These are phyloP conservation scores for Callocephalon fimbriatum DNA, from an alignment of 2,113 vertebrate genomes.

Conservation along the genomic window DNA sequence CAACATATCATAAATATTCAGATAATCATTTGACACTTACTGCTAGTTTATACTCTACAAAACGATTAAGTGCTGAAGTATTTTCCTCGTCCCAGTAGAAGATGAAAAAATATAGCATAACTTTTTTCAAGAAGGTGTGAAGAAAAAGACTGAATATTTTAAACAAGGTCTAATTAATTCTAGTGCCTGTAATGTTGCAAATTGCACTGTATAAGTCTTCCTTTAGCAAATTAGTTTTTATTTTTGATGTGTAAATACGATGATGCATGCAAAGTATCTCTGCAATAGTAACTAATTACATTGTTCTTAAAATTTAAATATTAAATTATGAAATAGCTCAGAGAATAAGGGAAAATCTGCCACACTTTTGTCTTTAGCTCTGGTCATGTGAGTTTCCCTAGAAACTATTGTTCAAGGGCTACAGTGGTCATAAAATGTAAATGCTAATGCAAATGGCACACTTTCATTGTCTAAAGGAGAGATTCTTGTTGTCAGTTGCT, in stretches of 20 bases:
- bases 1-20: conserved; percentile 38
- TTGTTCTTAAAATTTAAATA: conserved; percentile 26
- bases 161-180: conserved; percentile 58
- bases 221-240: conserved; percentile 55
- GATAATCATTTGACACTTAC: background rate
- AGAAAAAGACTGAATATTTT: conserved; percentile 47
- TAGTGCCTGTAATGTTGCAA: background rate
- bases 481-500: background rate
- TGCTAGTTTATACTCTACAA: background rate
- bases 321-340: background rate
- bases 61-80: background rate
- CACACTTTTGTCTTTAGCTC: background rate
- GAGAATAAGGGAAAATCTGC: background rate
- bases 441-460: background rate
- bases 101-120: conserved; percentile 3
- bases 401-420: background rate
- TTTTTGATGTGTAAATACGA: conserved; percentile 57
- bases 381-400: background rate
- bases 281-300: conserved; percentile 47
- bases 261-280: conserved; percentile 44
- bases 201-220: conserved; percentile 3
- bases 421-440: background rate
- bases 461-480: background rate
- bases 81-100: conserved; percentile 6
- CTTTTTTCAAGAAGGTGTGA: conserved; percentile 24